Evolutionary conservation across 2,113 vertebrate genomes (phyloP).

Genomic region (Poeciliopsis retropinna): DNA sequence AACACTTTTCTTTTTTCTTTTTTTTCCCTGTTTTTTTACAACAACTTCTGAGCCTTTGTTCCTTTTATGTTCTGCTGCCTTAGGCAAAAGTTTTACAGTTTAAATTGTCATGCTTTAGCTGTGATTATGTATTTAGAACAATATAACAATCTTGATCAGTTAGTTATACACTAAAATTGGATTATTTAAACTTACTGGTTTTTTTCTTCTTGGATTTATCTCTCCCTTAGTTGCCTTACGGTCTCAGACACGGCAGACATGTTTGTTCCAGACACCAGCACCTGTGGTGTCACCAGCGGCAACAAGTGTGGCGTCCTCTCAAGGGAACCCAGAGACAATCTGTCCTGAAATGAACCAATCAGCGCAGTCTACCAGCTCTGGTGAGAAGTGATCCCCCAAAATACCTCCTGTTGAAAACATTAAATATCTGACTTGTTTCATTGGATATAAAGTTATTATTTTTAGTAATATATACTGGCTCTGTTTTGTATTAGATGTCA

Average conservation of each 20-base stretch:
- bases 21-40: too few relatives aligned
- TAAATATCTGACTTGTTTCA: neutral
- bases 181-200: neutral
- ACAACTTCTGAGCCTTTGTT: too few relatives aligned
- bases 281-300: conserved; percentile 1
- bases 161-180: too few relatives aligned
- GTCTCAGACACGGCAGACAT: conserved; percentile 66
- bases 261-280: conserved; percentile 51
- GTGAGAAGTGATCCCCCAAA: conserved; percentile 44
- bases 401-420: neutral
- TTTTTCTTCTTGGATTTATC: neutral
- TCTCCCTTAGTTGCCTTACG: conserved; percentile 61
- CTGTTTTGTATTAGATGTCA: neutral
- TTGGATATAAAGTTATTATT: neutral
- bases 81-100: too few relatives aligned
- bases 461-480: too few relatives aligned
- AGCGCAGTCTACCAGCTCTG: conserved; percentile 44
- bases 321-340: conserved; percentile 3
- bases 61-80: too few relatives aligned
- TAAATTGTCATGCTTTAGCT: neutral
- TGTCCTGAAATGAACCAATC: conserved; percentile 26
- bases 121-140: neutral
- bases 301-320: neutral
- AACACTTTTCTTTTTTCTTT: too few relatives aligned
- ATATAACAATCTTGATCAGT: neutral